phyloP scores from a whole-genome alignment of 2,113 vertebrate species.

The Microcebus murinus region DNA sequence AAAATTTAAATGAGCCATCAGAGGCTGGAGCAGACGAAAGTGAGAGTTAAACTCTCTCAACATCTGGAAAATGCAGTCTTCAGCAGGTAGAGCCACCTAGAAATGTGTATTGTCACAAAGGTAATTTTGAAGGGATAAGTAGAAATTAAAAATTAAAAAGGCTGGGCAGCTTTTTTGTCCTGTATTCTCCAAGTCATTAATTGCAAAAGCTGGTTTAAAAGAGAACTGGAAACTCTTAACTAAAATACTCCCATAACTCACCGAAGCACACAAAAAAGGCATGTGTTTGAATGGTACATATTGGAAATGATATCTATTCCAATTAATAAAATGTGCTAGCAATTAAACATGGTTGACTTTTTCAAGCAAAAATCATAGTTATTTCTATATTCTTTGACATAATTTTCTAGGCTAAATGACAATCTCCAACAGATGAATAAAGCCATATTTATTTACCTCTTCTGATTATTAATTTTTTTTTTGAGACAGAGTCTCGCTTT shows the following conservation, averaged over 20 bases:
- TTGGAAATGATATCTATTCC: not conserved
- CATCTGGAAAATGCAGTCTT: not conserved
- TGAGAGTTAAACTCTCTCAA: not conserved
- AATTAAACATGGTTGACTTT: not conserved
- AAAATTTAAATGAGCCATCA: not conserved
- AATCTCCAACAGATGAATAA: not conserved
- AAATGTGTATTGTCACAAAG: fast-evolving
- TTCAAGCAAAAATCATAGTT: not conserved
- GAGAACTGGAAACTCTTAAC: not conserved
- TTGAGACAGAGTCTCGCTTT: too few relatives aligned
- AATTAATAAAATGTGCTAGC: not conserved
- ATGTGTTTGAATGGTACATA: not conserved
- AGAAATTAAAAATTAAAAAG: not conserved
- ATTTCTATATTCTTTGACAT: not conserved
- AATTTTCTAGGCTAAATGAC: not conserved
- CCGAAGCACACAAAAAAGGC: not conserved
- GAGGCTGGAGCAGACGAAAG: not conserved
- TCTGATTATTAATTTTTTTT: not conserved
- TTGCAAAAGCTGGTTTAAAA: not conserved
- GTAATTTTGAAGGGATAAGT: not conserved
- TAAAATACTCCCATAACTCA: not conserved
- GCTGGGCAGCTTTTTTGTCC: not conserved
- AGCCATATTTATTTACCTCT: not conserved
- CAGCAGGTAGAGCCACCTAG: not conserved
- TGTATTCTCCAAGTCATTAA: not conserved